Base-by-base conservation (phyloP, 2,888 invertebrate genomes). In the Idaea dimidiata region DNA sequence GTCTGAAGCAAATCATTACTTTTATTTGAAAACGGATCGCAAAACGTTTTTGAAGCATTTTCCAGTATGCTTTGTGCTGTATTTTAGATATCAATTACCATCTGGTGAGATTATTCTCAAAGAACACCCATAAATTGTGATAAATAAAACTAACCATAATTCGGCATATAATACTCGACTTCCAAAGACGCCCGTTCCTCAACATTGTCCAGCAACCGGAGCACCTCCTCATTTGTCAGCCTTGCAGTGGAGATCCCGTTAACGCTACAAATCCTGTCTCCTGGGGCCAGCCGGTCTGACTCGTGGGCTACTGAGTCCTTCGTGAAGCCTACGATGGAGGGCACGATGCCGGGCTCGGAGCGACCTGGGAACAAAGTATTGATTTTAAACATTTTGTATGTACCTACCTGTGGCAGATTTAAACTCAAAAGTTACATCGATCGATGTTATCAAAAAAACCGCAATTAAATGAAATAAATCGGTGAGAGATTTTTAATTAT, bases 101-200 rank as follows among this genome's bases (percentile, higher is more conserved):
- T 24, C 24, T 24, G 24, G 24, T 24, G 24, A 24, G 24, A 5
- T 24, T 3, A 24, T 24, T 3, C 3, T 24, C 24, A 24, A 24
- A 43, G 14, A 43, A 10, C 8, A 43, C 8, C 10, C 43, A 43
- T 43, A 8, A 14, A 8, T 43, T 7, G 14, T 43, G 7, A 14
- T 62, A 24, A 32, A 17, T 17, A 54, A 55, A 18, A 90, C 94
- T 94, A 84, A 97, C 97, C 95, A 86, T 95, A 95, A 79, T 96
- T 95, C 32, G 97, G 97, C 82, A 97, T 93, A 67, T 96, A 95
- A 86, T 97, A 97, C 80, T 97, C 97, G 69, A 97, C 95, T 88
- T 97, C 97, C 76, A 97, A 88, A n/a, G 95, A 93, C 8, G 97
- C 96, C 62, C 95, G 93, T 66, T 94, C 95, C 68, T 95, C 95